Percentiles rank a stretch among this genome's conserved stretches.
phyloP scores from a whole-genome alignment of 2,888 invertebrate species.

The Drosophila falleni region DNA sequence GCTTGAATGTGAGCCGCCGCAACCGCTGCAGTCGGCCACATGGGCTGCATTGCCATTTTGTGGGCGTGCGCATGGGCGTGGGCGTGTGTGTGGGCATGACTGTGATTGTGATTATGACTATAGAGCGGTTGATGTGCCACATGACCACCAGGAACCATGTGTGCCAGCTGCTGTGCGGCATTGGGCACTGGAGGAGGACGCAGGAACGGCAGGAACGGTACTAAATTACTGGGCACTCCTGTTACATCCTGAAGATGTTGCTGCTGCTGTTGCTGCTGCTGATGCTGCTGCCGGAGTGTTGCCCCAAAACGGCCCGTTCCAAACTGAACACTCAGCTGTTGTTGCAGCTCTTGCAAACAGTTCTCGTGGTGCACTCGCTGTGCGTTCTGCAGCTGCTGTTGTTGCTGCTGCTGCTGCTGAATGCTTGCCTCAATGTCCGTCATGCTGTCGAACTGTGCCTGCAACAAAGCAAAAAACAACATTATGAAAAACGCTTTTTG shows the following conservation, averaged over 20 bases:
- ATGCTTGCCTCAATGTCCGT: slow-evolving; percentile 77
- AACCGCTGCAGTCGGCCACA: slow-evolving; percentile 88
- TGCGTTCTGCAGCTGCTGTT: slow-evolving; percentile 74
- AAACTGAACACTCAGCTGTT: slow-evolving; percentile 82
- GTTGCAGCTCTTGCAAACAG: slow-evolving; percentile 83
- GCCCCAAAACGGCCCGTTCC: slow-evolving; percentile 51
- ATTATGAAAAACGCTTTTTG: background rate
- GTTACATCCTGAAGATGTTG: slow-evolving; percentile 16
- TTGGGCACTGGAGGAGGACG: slow-evolving; percentile 74
- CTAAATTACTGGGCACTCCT: slow-evolving; percentile 57
- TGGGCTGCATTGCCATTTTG: slow-evolving; percentile 80
- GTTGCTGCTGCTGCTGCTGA: slow-evolving; percentile 55
- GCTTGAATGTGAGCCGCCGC: slow-evolving; percentile 90
- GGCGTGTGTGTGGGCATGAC: too few species aligned
- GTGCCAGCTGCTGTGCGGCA: slow-evolving; percentile 85
- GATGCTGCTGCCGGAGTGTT: slow-evolving; percentile 52
- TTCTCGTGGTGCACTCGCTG: slow-evolving; percentile 80
- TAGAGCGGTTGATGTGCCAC: slow-evolving; percentile 33
- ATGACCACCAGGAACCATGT: slow-evolving; percentile 44
- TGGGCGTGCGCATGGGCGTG: slow-evolving; percentile 40
- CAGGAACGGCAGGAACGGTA: slow-evolving; percentile 83
- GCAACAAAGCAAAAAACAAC: slow-evolving; percentile 36
- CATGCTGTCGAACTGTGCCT: slow-evolving; percentile 80
- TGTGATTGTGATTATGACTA: slow-evolving; percentile 25
- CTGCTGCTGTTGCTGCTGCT: slow-evolving; percentile 19